phyloP scores from a whole-genome alignment of 1,140 invertebrate species.

The Euura lappo region DNA sequence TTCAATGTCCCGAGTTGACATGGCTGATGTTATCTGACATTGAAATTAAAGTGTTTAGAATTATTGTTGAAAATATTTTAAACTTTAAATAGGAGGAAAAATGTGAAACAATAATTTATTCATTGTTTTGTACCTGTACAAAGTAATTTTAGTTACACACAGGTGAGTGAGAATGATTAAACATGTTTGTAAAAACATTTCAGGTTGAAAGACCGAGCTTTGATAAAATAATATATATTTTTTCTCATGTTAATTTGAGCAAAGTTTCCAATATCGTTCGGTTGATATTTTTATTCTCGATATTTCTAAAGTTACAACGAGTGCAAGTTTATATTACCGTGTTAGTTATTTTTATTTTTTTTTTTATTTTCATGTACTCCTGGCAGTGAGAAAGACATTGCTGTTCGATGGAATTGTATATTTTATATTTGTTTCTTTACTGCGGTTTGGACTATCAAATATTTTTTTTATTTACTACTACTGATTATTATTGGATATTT shows the following conservation, averaged over 20 bases:
- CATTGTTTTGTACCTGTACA: not conserved
- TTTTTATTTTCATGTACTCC: no score
- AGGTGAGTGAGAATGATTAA: not conserved
- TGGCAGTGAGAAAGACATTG: no score
- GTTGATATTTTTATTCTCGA: not conserved
- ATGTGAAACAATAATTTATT: not conserved
- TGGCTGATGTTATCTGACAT: not conserved
- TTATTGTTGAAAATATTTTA: not conserved
- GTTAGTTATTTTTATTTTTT: no score
- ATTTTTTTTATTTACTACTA: not conserved
- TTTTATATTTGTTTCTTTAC: not conserved
- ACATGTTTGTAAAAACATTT: not conserved
- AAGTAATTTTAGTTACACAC: not conserved
- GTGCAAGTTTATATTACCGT: not conserved
- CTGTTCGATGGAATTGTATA: not conserved
- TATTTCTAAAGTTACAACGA: not conserved
- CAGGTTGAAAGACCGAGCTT: not conserved
- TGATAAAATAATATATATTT: not conserved
- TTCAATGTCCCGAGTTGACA: conserved; percentile 1
- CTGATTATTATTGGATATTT: not conserved
- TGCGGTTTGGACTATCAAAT: no score
- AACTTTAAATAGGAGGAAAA: not conserved
- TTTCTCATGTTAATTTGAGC: not conserved
- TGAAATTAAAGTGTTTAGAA: not conserved
- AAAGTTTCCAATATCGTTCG: not conserved